Conservation (phyloP, 2,888 invertebrate species). For the Coenonympha glycerion region DNA sequence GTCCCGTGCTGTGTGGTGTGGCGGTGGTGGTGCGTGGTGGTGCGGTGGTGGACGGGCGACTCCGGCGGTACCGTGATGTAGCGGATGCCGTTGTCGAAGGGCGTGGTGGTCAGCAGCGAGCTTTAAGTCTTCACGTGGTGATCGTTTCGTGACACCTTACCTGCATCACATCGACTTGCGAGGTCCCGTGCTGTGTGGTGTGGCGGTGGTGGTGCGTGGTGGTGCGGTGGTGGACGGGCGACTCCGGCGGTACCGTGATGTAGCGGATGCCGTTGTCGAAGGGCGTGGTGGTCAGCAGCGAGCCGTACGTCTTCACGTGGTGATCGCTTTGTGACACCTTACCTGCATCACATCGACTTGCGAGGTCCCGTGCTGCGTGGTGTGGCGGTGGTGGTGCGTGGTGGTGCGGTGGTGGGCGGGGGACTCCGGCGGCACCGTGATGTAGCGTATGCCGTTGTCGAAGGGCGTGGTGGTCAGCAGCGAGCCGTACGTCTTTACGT, state of each 20-base stretch:
- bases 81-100: constrained; percentile 63
- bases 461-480: constrained; percentile 59
- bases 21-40: no score
- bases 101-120: constrained; percentile 56
- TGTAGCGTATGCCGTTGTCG: constrained; percentile 64
- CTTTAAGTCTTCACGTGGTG: no score
- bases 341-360: constrained; percentile 35
- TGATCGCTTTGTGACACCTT: constrained; percentile 90
- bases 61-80: constrained; percentile 68
- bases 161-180: no score
- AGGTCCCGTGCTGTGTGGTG: no score
- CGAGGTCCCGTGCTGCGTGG: constrained; percentile 41
- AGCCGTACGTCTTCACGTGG: no score
- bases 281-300: constrained; percentile 59
- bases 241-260: no score
- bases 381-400: constrained; percentile 58
- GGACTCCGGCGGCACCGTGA: constrained; percentile 62
- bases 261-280: constrained; percentile 63
- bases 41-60: no score
- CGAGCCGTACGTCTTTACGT: constrained; percentile 74
- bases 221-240: no score
- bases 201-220: no score
- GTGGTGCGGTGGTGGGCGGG: constrained; percentile 62
- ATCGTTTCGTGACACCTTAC: no score
- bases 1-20: no score